Evolutionary conservation across 2,113 vertebrate genomes (phyloP).

Genomic region (Etheostoma cragini): DNA sequence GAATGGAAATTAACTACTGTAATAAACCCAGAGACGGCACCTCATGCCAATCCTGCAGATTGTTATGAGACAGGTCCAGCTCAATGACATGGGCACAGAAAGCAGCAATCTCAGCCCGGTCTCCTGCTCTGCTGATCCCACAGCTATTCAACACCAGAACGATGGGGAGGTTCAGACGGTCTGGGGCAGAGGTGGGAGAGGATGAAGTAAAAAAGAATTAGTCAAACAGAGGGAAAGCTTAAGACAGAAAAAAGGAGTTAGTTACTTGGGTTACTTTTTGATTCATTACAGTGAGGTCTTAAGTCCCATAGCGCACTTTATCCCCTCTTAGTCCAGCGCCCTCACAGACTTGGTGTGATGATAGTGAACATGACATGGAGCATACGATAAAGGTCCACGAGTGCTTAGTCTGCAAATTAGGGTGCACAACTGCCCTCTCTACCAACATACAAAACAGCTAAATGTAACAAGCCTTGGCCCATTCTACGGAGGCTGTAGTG

Average conservation of each 20-base stretch:
- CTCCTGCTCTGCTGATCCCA: conserved; percentile 93
- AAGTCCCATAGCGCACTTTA: no score
- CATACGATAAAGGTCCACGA: no score
- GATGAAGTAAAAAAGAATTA: not conserved
- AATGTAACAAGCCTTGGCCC: not conserved
- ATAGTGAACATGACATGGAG: no score
- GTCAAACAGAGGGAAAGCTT: not conserved
- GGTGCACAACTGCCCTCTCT: no score
- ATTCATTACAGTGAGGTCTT: no score
- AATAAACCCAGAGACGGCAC: conserved; percentile 71
- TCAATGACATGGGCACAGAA: conserved; percentile 97
- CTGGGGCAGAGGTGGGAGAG: conserved; percentile 71
- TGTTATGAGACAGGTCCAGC: conserved; percentile 96
- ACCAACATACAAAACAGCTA: not conserved
- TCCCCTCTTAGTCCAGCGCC: no score
- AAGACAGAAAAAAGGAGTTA: not conserved
- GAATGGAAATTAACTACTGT: not conserved
- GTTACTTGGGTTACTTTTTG: not conserved
- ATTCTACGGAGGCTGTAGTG: not conserved
- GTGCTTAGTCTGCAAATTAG: no score
- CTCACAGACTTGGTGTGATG: no score
- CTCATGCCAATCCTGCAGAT: conserved; percentile 96
- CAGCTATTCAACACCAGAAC: conserved; percentile 93
- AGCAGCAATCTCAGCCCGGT: conserved; percentile 93
- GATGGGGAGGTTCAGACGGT: conserved; percentile 96